Evolutionary conservation across 2,888 invertebrate species (phyloP), one percentile per base, ranked within the genome.

Genomic region (Opisthograptis luteolata): DNA sequence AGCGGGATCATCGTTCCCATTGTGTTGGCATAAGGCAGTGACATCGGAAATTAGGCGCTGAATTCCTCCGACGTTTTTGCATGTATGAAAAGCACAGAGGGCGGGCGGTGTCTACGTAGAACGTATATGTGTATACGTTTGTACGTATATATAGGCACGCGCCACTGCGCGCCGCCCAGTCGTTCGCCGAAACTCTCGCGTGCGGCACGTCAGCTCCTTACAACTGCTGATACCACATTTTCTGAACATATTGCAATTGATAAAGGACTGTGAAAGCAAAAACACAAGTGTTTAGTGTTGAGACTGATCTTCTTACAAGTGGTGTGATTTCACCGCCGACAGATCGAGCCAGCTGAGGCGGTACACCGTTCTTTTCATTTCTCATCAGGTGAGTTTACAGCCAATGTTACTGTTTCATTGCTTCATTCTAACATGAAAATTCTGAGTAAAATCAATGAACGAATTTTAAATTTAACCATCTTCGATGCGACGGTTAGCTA

Each of bases 21-120:
- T 88, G 88, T 87, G 83, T 76, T 79, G 76, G 76, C 73, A 70
- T 73, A 73, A 79, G 79, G 77, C 82, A 84, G 83, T 82, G 87
- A 85, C 87, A 89, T 85, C 44, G 72, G 76, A 79, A 88, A 89
- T 88, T 87, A 81, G 84, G 86, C 82, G 81, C 76, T 75, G 74
- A 76, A 89, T 88, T 89, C 88, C 86, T 73, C 74, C 66, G 81
- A 79, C 89, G 87, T 89, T 88, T 89, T 87, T 82, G 86, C 85
- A 82, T 83, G 72, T 79, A 76, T 69, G 77, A 79, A 81, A 68
- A 68, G 69, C 57, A 72, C 71, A 76, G 73, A 79, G 83, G 81
- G 81, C 85, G 87, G 85, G 83, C 82, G 83, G 66, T 65, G 63
- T 72, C 19, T 35, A 61, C 55, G n/a, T n/a, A n/a, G n/a, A n/a